Conservation (phyloP, 2,888 invertebrate species). For the Cheilosia grossa region DNA sequence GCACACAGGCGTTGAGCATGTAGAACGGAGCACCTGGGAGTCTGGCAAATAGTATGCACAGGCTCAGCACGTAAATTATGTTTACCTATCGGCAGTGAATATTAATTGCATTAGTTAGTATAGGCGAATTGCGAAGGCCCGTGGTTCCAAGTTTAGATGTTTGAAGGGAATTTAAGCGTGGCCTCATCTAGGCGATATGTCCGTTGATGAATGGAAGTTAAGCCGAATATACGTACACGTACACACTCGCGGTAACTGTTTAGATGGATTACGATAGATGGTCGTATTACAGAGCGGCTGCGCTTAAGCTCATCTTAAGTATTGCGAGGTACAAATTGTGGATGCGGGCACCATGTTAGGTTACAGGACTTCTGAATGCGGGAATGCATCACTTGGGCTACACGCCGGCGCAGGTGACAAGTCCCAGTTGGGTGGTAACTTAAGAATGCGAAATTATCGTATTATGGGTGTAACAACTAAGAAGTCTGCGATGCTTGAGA, state of each 20-base stretch:
- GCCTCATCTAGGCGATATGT: constrained; percentile 15
- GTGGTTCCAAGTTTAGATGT: constrained; percentile 38
- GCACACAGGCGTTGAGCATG: constrained; percentile 19
- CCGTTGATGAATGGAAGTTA: constrained; percentile 40
- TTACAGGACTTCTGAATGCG: constrained; percentile 62
- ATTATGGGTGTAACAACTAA: constrained; percentile 1
- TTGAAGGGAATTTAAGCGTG: constrained; percentile 29
- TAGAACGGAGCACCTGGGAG: constrained; percentile 57
- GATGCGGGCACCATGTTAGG: constrained; percentile 31
- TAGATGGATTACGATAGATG: constrained; percentile 45
- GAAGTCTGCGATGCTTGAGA: background rate
- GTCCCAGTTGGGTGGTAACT: constrained; percentile 37
- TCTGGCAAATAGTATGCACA: constrained; percentile 15
- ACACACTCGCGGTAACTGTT: constrained; percentile 39
- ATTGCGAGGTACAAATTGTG: constrained; percentile 58
- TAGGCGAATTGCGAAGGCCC: constrained; percentile 36
- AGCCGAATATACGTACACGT: constrained; percentile 27
- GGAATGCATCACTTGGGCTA: constrained; percentile 18
- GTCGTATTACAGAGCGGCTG: constrained; percentile 35
- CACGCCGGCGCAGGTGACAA: constrained; percentile 40
- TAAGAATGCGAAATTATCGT: constrained; percentile 48
- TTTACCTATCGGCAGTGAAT: constrained; percentile 83
- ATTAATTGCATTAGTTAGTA: constrained; percentile 82
- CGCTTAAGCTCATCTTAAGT: constrained; percentile 37
- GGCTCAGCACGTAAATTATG: constrained; percentile 83